These are phyloP conservation scores for Acinonyx jubatus DNA, from an alignment of 2,113 vertebrate species.

Conservation along the genomic window DNA sequence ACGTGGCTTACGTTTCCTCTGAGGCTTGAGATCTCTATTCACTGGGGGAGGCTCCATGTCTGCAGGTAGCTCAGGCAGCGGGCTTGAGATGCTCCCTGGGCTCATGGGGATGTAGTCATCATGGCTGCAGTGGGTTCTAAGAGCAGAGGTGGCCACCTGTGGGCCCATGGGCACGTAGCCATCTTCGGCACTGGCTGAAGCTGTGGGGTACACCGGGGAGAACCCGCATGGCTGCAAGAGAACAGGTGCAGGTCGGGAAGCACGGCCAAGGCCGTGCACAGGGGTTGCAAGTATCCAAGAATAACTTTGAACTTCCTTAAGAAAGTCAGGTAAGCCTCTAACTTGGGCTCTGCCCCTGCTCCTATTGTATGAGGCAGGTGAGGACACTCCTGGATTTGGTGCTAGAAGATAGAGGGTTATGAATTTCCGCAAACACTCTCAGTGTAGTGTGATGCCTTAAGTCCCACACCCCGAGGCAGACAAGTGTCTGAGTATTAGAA, in stretches of 20 bases:
- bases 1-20: conserved; percentile 90
- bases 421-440: not conserved
- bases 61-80: conserved; percentile 82
- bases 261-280: not conserved
- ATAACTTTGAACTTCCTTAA: not conserved
- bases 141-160: conserved; percentile 80
- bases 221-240: conserved; percentile 84
- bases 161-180: conserved; percentile 94
- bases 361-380: not conserved
- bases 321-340: not conserved
- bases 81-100: conserved; percentile 83
- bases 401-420: not conserved
- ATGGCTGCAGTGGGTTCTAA: conserved; percentile 73
- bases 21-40: conserved; percentile 96
- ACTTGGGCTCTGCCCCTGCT: not conserved
- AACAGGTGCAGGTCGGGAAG: not conserved
- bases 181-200: conserved; percentile 83
- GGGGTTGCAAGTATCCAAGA: not conserved
- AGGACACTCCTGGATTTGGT: not conserved
- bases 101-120: conserved; percentile 97
- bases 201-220: conserved; percentile 76
- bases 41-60: conserved; percentile 94
- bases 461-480: not conserved
- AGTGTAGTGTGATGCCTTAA: not conserved
- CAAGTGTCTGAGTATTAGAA: not conserved